Evolutionary conservation across 2,888 invertebrate species (phyloP), one percentile per base, ranked within the genome.

Genomic region (Orgyia antiqua): DNA sequence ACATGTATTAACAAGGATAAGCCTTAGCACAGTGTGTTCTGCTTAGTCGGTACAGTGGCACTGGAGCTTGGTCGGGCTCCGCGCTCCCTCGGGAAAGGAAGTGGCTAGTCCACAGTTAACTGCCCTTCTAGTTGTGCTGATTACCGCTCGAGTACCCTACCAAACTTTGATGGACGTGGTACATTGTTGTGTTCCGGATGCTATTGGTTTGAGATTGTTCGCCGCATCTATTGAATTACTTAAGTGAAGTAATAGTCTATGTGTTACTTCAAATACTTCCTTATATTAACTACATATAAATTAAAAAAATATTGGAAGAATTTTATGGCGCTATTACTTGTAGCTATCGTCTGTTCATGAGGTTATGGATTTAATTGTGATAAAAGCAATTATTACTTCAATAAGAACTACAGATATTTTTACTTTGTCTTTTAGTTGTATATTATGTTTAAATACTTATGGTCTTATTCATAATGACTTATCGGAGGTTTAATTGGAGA

Each of bases 61-160:
- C 67, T 64, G 64, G 53, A 50, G 44, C 49, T 55, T 52, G 42
- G 23, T 21, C 20, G 34, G 32, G 33, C 33, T 32, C 25, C 20
- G 36, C 37, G 42, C 59, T 71, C 74, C 72, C 82, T 67, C 79
- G 80, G 77, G 83, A 84, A 77, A 75, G 84, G 84, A 84, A 76
- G 75, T 68, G 48, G 68, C 52, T 63, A 69, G 80, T 78, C 75
- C 68, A 57, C 53, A 61, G 75, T 60, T 83, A 79, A 82, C 72
- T 75, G 84, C 79, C 80, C 83, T 80, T 79, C 73, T 72, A 71
- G 77, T 78, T 76, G 77, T 68, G 78, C 69, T 76, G 75, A 82
- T 80, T 79, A 73, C 55, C 56, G 58, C 64, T 66, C 60, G 68
- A 70, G 75, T 69, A 77, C 76, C 76, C 78, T 76, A 74, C 79